Base-by-base conservation (phyloP, 2,797 vertebrate genomes). In the Gymnothorax javanicus region DNA sequence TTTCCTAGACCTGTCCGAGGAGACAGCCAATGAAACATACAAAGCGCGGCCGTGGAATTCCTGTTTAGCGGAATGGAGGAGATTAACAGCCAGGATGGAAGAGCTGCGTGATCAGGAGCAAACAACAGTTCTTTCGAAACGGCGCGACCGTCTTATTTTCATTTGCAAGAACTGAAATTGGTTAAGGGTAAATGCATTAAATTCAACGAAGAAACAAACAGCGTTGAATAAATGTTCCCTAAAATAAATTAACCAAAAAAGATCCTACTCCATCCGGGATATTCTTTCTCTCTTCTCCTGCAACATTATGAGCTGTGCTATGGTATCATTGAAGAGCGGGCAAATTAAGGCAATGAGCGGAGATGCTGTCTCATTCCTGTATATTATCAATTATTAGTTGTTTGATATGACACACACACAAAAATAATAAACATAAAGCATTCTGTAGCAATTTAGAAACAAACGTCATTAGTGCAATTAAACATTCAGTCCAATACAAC, bases 1-100 rank as follows among this genome's bases (percentile, higher is more conserved):
- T 88, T 88, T 88, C 85, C 87, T 58, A 54, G 71, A 84, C 56
- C 60, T 71, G 58, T 67, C 81, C 71, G 77, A 85, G 69, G 85
- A 75, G 84, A 79, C 59, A 43, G 33, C 33, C 1, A 43, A 12
- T 64, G 85, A 56, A 71, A 83, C 11, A 43, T 86, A 81, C 43
- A 88, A 88, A 88, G 20, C 57, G 85, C 81, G 87, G 85, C 12
- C 33, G 50, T 79, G 85, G 85, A 88, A 4, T 84, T 77, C 2
- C 7, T 59, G n/a, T 59, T 59, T 27, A 25, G n/a, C 56, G 86
- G 86, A 87, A 52, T 69, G 82, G 86, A 77, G 11, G 57, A 71
- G 58, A 62, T 60, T 33, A 52, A 60, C 33, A 57, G 20, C 67
- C 50, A 20, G 7, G 86, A 62, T 7, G 73, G 17, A n/a, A 79